A percentile compares a stretch with the other conserved stretches of the same genome.
These are phyloP conservation scores for Megaceryle alcyon DNA, from an alignment of 2,797 vertebrate species.

Conservation along the genomic window DNA sequence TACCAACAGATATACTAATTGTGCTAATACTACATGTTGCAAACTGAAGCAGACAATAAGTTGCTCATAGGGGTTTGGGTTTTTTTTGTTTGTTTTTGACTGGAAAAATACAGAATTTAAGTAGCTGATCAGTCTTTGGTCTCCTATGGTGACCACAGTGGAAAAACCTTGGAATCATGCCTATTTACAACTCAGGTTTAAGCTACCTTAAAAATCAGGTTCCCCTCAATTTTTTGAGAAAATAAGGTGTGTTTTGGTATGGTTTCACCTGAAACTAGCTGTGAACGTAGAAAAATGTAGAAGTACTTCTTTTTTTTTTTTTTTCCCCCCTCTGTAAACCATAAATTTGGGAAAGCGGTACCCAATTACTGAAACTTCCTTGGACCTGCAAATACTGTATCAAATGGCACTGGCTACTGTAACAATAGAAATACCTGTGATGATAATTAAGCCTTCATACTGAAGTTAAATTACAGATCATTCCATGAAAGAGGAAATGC, in stretches of 20 bases:
- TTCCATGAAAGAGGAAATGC: neutral
- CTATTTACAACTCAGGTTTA: neutral
- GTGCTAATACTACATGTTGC: neutral
- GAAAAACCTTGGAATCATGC: neutral
- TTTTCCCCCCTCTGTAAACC: neutral
- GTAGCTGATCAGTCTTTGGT: neutral
- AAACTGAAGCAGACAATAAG: neutral
- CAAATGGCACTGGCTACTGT: neutral
- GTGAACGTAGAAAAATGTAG: neutral
- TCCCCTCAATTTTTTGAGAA: neutral
- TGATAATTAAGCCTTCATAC: neutral
- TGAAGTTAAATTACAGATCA: neutral
- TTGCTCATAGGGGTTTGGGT: neutral
- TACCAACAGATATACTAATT: neutral
- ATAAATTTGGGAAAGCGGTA: rapidly evolving
- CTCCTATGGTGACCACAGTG: neutral
- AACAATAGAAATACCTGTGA: neutral
- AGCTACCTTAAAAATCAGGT: neutral
- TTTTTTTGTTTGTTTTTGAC: neutral
- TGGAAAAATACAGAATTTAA: neutral
- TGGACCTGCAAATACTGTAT: neutral
- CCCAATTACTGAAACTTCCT: neutral
- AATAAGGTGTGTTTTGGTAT: neutral
- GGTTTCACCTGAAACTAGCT: neutral
- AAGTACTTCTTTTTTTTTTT: neutral